Base-by-base conservation (phyloP, 2,113 vertebrate species). In the Brachypteracias leptosomus region DNA sequence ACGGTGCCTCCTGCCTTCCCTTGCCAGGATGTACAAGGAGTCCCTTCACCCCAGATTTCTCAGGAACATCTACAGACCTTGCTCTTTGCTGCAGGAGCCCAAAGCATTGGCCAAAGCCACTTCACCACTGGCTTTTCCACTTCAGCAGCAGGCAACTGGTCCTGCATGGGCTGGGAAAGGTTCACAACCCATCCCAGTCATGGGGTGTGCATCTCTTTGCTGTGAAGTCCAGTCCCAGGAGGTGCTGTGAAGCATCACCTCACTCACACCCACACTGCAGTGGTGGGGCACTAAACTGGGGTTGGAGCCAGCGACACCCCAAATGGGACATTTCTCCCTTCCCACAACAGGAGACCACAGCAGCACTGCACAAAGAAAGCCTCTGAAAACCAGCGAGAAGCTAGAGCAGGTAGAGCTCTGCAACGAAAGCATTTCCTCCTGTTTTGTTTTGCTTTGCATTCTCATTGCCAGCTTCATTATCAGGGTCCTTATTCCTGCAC, bases 391-490 rank as follows among this genome's bases (percentile, higher is more conserved):
- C 67, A 76, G 14, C 44, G 47, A 68, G 66, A 78, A 77, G 78
- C 59, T 49, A 3, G 20, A 81, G 58, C 36, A 47, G 58, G 83
- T 31, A 0, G 1, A 72, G 90, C 58, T 79, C 75, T 76, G 89
- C 66, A 72, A 71, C 8, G 12, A 52, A 85, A 75, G 65, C 87
- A 22, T 78, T 91, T 74, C 71, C 29, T 55, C 59, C 81, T 58
- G 85, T 58, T 95, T 93, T 93, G 90, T 95, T 96, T 96, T 87
- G 92, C 66, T 94, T 92, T 91, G 91, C 94, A 79, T 97, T 95
- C 89, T 94, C 87, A 85, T 90, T 92, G 93, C 94, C 95, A 96
- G 81, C 54, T 97, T 95, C 94, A 96, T 96, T 96, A 96, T 80
- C 94, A n/a, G 82, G 81, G 89, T 47, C 93, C 93, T 95, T 94